Conservation (phyloP, 2,888 invertebrate species). For the Epirrhoe tristata region DNA sequence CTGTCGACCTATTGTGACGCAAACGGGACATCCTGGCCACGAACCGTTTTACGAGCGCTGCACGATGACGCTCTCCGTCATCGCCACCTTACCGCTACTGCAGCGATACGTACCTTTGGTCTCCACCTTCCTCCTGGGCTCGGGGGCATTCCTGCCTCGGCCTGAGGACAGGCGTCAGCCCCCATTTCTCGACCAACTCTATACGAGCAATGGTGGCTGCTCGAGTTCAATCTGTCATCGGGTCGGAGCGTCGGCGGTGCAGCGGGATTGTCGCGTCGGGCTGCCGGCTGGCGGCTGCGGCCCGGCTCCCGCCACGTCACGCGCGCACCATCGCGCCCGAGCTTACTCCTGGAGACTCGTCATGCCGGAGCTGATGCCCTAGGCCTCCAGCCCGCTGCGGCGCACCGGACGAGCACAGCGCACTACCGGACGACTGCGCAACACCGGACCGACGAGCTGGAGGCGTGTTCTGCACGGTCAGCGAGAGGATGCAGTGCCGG, state of each 20-base stretch:
- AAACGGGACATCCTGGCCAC: conserved; percentile 64
- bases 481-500: conserved; percentile 4
- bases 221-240: conserved; percentile 84
- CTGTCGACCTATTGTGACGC: conserved; percentile 55
- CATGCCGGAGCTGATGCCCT: conserved; percentile 54
- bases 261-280: conserved; percentile 67
- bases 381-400: conserved; percentile 64
- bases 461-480: conserved; percentile 22
- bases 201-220: conserved; percentile 98
- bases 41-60: conserved; percentile 57
- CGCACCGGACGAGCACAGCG: conserved; percentile 60
- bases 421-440: conserved; percentile 54
- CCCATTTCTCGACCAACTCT: conserved; percentile 99
- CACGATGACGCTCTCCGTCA: conserved; percentile 52
- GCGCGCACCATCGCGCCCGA: conserved; percentile 54
- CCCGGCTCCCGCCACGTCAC: conserved; percentile 73
- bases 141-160: conserved; percentile 97
- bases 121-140: conserved; percentile 89
- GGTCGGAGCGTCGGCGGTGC: conserved; percentile 68
- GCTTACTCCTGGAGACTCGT: conserved; percentile 58
- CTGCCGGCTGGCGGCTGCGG: conserved; percentile 45
- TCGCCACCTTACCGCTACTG: conserved; percentile 41
- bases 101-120: conserved; percentile 87
- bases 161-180: conserved; percentile 98
- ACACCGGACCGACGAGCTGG: conserved; percentile 33